These are phyloP conservation scores for Leiothrix lutea DNA, from an alignment of 2,113 vertebrate species.

Conservation along the genomic window DNA sequence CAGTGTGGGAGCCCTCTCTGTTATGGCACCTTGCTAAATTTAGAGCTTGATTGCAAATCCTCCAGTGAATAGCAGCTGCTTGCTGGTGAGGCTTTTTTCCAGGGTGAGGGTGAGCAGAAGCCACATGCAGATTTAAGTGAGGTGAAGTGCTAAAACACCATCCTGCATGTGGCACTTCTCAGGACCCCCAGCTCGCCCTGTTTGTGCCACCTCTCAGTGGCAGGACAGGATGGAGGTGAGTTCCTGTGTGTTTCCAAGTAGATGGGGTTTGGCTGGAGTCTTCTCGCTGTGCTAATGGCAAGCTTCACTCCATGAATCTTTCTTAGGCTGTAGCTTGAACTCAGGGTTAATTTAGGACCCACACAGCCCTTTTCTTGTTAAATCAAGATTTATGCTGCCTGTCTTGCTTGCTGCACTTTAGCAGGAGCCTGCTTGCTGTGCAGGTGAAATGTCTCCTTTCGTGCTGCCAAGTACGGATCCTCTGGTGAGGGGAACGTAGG, in stretches of 20 bases:
- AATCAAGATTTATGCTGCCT: not conserved
- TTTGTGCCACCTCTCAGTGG: not conserved
- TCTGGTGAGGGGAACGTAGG: fast-evolving
- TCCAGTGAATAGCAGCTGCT: not conserved
- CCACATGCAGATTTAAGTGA: not conserved
- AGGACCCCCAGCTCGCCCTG: fast-evolving
- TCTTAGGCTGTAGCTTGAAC: not conserved
- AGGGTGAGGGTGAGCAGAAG: not conserved
- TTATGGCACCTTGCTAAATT: constrained; percentile 9
- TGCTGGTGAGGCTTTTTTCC: not conserved
- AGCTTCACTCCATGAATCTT: not conserved
- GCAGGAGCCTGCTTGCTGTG: not conserved
- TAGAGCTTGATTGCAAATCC: not conserved
- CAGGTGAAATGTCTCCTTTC: not conserved
- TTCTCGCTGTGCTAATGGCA: fast-evolving
- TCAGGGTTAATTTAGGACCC: not conserved
- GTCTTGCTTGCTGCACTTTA: not conserved
- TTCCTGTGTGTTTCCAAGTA: not conserved
- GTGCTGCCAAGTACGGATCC: fast-evolving
- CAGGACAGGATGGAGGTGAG: not conserved
- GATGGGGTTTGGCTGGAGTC: not conserved
- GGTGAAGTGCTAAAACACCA: not conserved
- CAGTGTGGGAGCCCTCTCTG: not conserved
- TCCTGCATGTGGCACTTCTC: not conserved
- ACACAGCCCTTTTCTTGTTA: not conserved